A percentile compares a stretch with the other conserved stretches of the same genome.
Evolutionary conservation across 1,140 invertebrate species (phyloP).

Genomic region (Macrocentrus cingulum): DNA sequence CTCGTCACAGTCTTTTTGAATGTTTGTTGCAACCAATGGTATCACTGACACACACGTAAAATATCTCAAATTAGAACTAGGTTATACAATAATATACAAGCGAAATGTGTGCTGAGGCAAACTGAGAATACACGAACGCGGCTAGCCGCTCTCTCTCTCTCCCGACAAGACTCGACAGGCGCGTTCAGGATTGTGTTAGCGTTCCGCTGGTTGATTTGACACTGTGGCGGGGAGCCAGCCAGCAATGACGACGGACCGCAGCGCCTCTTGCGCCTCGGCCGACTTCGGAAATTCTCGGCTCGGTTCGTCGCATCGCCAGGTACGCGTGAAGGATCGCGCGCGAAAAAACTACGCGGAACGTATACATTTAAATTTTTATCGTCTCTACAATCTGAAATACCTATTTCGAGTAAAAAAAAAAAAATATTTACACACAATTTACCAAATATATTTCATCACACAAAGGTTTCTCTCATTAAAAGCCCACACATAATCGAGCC

Average conservation of each 20-base stretch:
- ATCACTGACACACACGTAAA: slow-evolving; percentile 25
- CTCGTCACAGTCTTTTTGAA: not conserved
- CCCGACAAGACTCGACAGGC: not conserved
- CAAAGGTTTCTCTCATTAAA: no score
- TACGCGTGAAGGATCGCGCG: no score
- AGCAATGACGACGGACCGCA: slow-evolving; percentile 27
- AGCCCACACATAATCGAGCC: no score
- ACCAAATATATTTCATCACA: no score
- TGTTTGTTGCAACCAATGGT: not conserved
- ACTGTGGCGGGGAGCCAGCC: slow-evolving; percentile 49
- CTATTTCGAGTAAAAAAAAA: no score
- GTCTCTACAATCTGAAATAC: no score
- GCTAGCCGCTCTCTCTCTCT: not conserved
- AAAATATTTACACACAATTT: no score
- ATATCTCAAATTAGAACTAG: no score
- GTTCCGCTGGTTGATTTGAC: slow-evolving; percentile 53
- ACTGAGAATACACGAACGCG: not conserved
- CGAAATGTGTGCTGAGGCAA: not conserved
- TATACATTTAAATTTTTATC: no score
- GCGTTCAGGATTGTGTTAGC: slow-evolving; percentile 36
- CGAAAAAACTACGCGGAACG: no score
- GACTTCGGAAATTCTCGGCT: slow-evolving; percentile 32
- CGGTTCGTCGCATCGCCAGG: no score
- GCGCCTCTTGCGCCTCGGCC: slow-evolving; percentile 41
- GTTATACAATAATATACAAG: no score